A percentile compares a stretch with the other conserved stretches of the same genome.
phyloP scores from a whole-genome alignment of 2,888 invertebrate species.

The Laothoe populi region DNA sequence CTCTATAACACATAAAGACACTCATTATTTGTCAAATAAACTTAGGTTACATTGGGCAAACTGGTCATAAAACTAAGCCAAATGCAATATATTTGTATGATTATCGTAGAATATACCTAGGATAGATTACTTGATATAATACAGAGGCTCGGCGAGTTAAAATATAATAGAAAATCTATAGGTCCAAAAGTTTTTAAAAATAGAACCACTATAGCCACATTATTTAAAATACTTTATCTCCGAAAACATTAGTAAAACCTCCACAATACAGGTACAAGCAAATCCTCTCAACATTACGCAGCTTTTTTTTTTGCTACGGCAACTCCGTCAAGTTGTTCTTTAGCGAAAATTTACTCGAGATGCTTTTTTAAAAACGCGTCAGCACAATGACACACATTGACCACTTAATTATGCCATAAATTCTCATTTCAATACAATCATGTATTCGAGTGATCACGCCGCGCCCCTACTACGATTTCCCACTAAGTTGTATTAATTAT shows the following conservation, averaged over 20 bases:
- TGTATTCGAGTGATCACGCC: conserved; percentile 36
- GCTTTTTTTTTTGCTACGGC: not conserved
- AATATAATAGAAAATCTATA: no score
- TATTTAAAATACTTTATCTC: no score
- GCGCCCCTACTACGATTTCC: conserved; percentile 38
- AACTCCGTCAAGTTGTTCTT: not conserved
- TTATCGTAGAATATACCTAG: no score
- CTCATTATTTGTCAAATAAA: no score
- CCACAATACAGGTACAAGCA: not conserved
- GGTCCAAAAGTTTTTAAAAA: no score
- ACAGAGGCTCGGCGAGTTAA: no score
- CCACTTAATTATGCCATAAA: conserved; percentile 61
- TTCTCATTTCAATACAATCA: conserved; percentile 48
- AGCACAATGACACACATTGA: conserved; percentile 59
- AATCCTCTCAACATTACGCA: not conserved
- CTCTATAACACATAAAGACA: no score
- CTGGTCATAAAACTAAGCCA: no score
- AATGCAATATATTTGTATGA: no score
- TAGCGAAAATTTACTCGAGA: conserved; percentile 1
- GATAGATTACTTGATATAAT: no score
- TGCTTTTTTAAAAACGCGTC: conserved; percentile 39
- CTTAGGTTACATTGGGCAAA: no score
- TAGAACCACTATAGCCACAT: no score
- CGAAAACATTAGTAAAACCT: not conserved
- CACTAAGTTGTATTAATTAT: not conserved